Conservation (phyloP, 2,888 invertebrate genomes). For the Melanchra persicariae region DNA sequence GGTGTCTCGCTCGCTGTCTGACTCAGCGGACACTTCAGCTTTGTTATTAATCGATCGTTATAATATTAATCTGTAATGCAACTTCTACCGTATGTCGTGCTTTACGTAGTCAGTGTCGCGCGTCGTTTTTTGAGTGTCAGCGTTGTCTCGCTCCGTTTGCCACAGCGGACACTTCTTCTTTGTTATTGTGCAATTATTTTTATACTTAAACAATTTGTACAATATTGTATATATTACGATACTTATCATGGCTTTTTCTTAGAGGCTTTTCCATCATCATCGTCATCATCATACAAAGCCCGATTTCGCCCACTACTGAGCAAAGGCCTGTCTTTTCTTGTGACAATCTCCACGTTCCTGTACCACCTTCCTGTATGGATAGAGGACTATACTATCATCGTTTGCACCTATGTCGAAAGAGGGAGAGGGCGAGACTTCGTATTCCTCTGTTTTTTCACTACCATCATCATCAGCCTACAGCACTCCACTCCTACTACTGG, state of each 20-base stretch:
- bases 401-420: too few species aligned
- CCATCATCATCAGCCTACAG: not conserved
- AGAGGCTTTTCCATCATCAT: too few species aligned
- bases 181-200: constrained; percentile 1
- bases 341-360: too few species aligned
- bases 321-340: too few species aligned
- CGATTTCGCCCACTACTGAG: too few species aligned
- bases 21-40: constrained; percentile 59
- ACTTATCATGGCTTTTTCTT: too few species aligned
- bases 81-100: constrained; percentile 34
- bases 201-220: not conserved
- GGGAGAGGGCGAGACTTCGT: not conserved
- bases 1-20: constrained; percentile 61
- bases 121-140: constrained; percentile 83
- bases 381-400: not conserved
- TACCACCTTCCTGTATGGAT: too few species aligned
- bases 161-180: constrained; percentile 58
- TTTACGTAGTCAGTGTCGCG: constrained; percentile 72
- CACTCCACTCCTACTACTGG: not conserved
- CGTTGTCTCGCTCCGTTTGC: constrained; percentile 60
- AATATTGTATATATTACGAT: not conserved
- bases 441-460: not conserved
- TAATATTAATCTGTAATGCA: not conserved
- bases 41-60: constrained; percentile 19
- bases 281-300: too few species aligned